phyloP scores from a whole-genome alignment of 2,113 vertebrate genomes.

The Sus scrofa region T2T-Sscrofa CM000818.6:111595001-111595500 shows the following conservation, averaged over 20 bases:
- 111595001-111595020: neutral
- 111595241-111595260: slow-evolving; percentile 81
- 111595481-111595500: neutral
- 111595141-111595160: slow-evolving; percentile 55
- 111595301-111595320: slow-evolving; percentile 86
- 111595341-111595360: slow-evolving; percentile 83
- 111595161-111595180: slow-evolving; percentile 76
- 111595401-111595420: slow-evolving; percentile 68
- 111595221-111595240: slow-evolving; percentile 75
- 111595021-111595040: neutral
- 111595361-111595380: slow-evolving; percentile 80
- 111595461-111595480: neutral
- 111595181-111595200: slow-evolving; percentile 79
- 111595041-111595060: slow-evolving; percentile 1
- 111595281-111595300: slow-evolving; percentile 76
- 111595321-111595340: slow-evolving; percentile 81
- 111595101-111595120: neutral
- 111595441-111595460: neutral
- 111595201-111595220: slow-evolving; percentile 83
- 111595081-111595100: neutral
- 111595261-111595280: slow-evolving; percentile 84
- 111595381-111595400: slow-evolving; percentile 81
- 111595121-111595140: slow-evolving; percentile 40
- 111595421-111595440: slow-evolving; percentile 64
- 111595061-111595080: neutral